Evolutionary conservation across 2,888 invertebrate species (phyloP).

Genomic region (Merodon equestris): DNA sequence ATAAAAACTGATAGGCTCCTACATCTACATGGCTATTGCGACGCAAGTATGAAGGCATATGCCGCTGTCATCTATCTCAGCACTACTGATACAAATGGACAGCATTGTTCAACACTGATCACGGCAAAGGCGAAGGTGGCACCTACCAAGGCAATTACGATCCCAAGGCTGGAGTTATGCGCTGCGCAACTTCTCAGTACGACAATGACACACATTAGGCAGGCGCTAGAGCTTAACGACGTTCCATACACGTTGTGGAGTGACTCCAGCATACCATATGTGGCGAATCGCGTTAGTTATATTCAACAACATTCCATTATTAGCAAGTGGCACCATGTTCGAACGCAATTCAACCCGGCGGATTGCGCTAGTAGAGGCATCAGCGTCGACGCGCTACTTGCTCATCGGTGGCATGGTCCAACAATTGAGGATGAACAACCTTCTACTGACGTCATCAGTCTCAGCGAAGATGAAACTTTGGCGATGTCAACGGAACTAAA

Average conservation of each 20-base stretch:
- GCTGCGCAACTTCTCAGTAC: slow-evolving; percentile 26
- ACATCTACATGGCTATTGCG: slow-evolving; percentile 34
- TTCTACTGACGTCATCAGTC: neutral
- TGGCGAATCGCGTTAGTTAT: slow-evolving; percentile 28
- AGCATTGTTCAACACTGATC: slow-evolving; percentile 1
- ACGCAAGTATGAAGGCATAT: slow-evolving; percentile 32
- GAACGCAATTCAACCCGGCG: slow-evolving; percentile 23
- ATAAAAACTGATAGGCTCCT: neutral
- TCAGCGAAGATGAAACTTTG: slow-evolving; percentile 7
- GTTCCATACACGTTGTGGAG: slow-evolving; percentile 20
- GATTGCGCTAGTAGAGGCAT: slow-evolving; percentile 36
- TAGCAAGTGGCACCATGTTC: slow-evolving; percentile 20
- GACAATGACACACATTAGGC: slow-evolving; percentile 12
- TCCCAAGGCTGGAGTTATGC: slow-evolving; percentile 29
- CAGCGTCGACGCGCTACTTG: neutral
- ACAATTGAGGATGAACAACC: neutral
- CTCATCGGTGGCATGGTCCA: slow-evolving; percentile 22
- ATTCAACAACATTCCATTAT: slow-evolving; percentile 26
- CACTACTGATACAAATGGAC: neutral
- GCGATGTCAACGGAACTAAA: slow-evolving; percentile 14
- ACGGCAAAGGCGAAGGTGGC: slow-evolving; percentile 36
- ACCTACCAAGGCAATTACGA: slow-evolving; percentile 12
- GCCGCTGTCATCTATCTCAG: slow-evolving; percentile 14
- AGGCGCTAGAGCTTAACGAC: slow-evolving; percentile 13
- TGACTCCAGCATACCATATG: slow-evolving; percentile 36